Conservation (phyloP, 2,797 vertebrate species). For the Gymnoscopelus microlampas region DNA sequence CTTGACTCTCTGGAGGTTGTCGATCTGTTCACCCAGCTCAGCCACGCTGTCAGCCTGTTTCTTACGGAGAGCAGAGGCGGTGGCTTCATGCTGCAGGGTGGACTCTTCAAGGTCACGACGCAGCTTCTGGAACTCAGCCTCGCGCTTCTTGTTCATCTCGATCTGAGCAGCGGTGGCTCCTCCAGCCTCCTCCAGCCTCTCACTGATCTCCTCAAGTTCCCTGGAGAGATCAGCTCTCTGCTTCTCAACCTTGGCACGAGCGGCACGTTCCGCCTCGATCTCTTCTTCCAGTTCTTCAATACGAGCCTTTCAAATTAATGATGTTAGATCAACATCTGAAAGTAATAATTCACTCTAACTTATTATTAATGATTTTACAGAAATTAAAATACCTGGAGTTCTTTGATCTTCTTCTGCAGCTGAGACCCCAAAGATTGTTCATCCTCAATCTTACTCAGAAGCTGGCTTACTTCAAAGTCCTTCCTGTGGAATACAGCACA, state of each 20-base stretch:
- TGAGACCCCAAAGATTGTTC: slow-evolving; percentile 78
- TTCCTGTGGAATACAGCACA: slow-evolving; percentile 74
- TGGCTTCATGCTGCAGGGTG: slow-evolving; percentile 88
- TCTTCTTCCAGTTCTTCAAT: slow-evolving; percentile 90
- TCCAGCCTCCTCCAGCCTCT: slow-evolving; percentile 68
- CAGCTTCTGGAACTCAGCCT: slow-evolving; percentile 87
- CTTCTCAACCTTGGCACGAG: slow-evolving; percentile 85
- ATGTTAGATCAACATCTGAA: background rate
- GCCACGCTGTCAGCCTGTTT: slow-evolving; percentile 86
- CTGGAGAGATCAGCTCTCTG: slow-evolving; percentile 79
- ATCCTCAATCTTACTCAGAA: slow-evolving; percentile 86
- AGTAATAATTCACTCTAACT: background rate
- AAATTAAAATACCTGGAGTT: slow-evolving; percentile 77
- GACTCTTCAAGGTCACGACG: slow-evolving; percentile 86
- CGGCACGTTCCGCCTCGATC: slow-evolving; percentile 82
- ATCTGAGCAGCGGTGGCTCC: slow-evolving; percentile 83
- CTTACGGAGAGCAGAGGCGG: slow-evolving; percentile 79
- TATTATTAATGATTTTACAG: background rate
- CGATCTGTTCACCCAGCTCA: slow-evolving; percentile 87
- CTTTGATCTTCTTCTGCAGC: slow-evolving; percentile 80
- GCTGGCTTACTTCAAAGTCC: slow-evolving; percentile 87
- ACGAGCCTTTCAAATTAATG: slow-evolving; percentile 74
- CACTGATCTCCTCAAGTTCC: slow-evolving; percentile 77
- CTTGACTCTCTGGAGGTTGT: slow-evolving; percentile 89
- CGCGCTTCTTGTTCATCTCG: slow-evolving; percentile 88